Conservation (phyloP, 2,888 invertebrate genomes). For the Eretmocerus hayati region DNA sequence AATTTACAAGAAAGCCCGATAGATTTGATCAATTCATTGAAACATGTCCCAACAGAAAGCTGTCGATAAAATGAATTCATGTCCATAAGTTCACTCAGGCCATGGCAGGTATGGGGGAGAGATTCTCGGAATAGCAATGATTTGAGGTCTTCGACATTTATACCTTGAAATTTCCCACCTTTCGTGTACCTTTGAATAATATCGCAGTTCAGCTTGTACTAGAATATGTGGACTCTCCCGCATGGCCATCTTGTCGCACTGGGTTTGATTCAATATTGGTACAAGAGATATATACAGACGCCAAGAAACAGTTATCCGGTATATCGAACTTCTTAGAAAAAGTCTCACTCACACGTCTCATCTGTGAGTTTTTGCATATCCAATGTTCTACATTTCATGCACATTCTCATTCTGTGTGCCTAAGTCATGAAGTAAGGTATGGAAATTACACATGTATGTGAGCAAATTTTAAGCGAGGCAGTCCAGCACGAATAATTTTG, state of each 20-base stretch:
- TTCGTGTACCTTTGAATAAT: no score
- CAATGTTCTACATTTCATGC: constrained; percentile 7
- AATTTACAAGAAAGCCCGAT: no score
- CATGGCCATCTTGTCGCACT: constrained; percentile 18
- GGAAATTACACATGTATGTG: constrained; percentile 5
- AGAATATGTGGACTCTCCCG: neutral
- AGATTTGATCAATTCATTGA: no score
- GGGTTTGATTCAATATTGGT: constrained; percentile 26
- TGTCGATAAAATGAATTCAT: no score
- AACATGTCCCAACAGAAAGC: no score
- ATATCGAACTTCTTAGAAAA: constrained; percentile 19
- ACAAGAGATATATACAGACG: constrained; percentile 5
- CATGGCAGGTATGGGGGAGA: no score
- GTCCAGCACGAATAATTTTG: no score
- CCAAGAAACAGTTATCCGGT: constrained; percentile 9
- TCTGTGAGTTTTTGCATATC: neutral
- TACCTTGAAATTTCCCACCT: no score
- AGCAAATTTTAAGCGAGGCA: no score
- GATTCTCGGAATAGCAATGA: no score
- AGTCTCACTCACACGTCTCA: neutral
- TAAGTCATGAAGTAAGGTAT: neutral
- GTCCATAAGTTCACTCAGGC: no score
- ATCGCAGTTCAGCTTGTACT: neutral
- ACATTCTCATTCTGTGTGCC: neutral
- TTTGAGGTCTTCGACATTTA: no score